Base-by-base conservation (phyloP, 2,888 invertebrate genomes). In the Danaus chrysippus region DNA sequence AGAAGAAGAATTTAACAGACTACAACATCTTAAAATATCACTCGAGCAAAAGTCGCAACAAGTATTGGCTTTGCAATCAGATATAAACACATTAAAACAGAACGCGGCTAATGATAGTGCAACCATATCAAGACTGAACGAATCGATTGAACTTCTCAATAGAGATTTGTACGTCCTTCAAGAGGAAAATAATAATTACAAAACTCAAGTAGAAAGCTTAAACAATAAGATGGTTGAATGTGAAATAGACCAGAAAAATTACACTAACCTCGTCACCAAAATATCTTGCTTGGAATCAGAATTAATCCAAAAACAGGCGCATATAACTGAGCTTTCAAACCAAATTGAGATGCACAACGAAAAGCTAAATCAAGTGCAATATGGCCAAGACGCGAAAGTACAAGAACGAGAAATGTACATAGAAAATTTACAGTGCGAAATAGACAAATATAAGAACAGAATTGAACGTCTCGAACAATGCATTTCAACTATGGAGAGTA, bases 391-490 rank as follows among this genome's bases (percentile, higher is more conserved):
- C 66, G 94, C 94, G 1, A 96, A 95, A 82, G 79, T 96, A 11
- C 94, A 94, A 76, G 95, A 96, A 79, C 90, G 94, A 65, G 94
- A 95, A 76, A 90, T 94, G 56, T 94, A 94, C 66, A 94, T 95
- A 61, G 96, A 96, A 80, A 93, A 92, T 46, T 84, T 95, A 63
- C 94, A 96, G 79, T 82, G 90, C 41, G 95, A 95, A 73, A 90
- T 94, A 57, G 84, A 79, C 2, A 93, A 93, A 72, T 93, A 93
- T 61, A 94, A 93, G 71, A 92, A 92, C 9, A 93, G 94, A 71
- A 92, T 94, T 46, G 87, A 91, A 42, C 92, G 92, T 43, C 90
- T 96, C 44, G 94, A 95, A 76, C 94, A 95, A 76, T 93, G 93
- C 67, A 83, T 94, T 49, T 91, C 92, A 9, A 76, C 82, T 1